Evolutionary conservation across 2,113 vertebrate species (phyloP), one percentile per base, ranked within the genome.

Genomic region (Lophochroa leadbeateri): DNA sequence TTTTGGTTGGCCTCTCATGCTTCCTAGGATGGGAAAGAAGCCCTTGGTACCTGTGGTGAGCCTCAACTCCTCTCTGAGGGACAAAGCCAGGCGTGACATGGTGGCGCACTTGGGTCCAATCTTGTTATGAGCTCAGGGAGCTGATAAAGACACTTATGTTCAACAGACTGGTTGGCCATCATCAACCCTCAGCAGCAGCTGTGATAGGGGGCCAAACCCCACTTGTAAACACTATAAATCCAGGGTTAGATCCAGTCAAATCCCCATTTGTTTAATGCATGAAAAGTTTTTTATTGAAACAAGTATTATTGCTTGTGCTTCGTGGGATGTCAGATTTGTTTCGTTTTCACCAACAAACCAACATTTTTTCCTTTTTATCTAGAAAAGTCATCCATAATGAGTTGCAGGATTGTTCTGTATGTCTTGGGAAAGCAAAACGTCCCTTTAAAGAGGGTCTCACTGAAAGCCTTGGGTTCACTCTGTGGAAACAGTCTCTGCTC

Each of bases 261-360:
- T 69, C 7, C 3, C 5, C 23, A 15, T 44, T 71, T 70, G 15
- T 17, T 5, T 94, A 67, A 67, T 46, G 18, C 1, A 2, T 58
- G 41, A 44, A 67, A 75, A 79, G 11, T 16, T 78, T 9, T 39
- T 88, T 88, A 72, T 72, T 39, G 76, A 86, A 91, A 75, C 24
- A 71, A 87, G 29, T 35, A 55, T 52, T 61, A 55, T 10, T 68
- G 9, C 17, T 84, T 31, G 33, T 90, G 17, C 27, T 28, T 13
- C 12, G 8, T 18, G 65, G 39, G 70, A 85, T 95, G 88, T 92
- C 63, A 93, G 68, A 72, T 94, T 94, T 94, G 88, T 88, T 96
- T 84, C 44, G 49, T 88, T 94, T 91, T 79, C 41, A 88, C 37
- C 70, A 53, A 50, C 72, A 89, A 94, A 97, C 82, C 86, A 86